phyloP scores from a whole-genome alignment of 2,797 vertebrate genomes.

The Phalanger gymnotis region DNA sequence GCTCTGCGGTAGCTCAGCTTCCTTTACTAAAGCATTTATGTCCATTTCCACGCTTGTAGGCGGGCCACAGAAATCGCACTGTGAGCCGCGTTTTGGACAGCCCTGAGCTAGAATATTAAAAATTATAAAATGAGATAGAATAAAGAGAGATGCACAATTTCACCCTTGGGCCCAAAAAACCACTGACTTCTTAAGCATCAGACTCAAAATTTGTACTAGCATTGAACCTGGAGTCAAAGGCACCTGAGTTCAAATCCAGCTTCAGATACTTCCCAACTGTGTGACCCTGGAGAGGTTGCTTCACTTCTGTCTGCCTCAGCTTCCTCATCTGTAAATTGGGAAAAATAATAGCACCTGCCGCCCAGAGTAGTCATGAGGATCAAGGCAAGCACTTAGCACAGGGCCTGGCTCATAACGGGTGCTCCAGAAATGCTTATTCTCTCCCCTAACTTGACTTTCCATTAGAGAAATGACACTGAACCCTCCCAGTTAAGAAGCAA shows the following conservation, averaged over 20 bases:
- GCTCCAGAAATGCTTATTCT: neutral
- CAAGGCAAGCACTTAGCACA: neutral
- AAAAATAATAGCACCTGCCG: neutral
- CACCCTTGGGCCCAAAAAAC: neutral
- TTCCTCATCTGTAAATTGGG: neutral
- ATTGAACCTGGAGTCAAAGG: neutral
- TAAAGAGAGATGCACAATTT: neutral
- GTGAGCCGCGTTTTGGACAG: too few relatives aligned
- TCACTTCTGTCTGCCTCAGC: neutral
- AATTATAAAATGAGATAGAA: neutral
- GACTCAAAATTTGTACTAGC: neutral
- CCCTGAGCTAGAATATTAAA: neutral
- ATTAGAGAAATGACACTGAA: constrained; percentile 7
- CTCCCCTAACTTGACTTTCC: constrained; percentile 15
- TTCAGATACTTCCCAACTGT: neutral
- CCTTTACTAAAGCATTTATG: too few relatives aligned
- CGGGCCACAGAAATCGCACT: too few relatives aligned
- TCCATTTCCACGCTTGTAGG: too few relatives aligned
- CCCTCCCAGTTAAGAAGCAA: constrained; percentile 13
- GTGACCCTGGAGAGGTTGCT: neutral
- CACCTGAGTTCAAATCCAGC: neutral
- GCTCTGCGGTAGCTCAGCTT: too few relatives aligned
- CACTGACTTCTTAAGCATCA: neutral
- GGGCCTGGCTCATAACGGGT: neutral
- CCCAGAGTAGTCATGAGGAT: neutral